phyloP scores from a whole-genome alignment of 2,888 invertebrate genomes.

The Euproctis similis region DNA sequence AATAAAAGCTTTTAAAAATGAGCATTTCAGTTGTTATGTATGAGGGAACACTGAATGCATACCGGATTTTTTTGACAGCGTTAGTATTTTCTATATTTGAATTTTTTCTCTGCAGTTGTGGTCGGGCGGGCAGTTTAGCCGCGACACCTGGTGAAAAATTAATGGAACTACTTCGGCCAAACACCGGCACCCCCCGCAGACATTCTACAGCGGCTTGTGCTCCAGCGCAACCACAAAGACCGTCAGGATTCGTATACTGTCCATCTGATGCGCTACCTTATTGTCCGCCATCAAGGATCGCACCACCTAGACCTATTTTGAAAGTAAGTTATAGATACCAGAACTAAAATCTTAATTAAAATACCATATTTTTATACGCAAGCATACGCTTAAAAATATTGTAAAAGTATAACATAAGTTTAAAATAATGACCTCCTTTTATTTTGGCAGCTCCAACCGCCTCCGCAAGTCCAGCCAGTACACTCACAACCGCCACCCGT shows the following conservation, averaged over 20 bases:
- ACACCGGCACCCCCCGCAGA: slow-evolving; percentile 58
- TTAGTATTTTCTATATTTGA: too few relatives aligned
- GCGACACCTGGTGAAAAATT: slow-evolving; percentile 71
- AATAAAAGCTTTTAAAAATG: too few relatives aligned
- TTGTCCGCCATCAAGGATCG: slow-evolving; percentile 65
- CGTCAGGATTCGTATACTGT: slow-evolving; percentile 64
- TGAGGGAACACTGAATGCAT: too few relatives aligned
- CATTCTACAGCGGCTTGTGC: slow-evolving; percentile 62
- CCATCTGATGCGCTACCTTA: slow-evolving; percentile 71
- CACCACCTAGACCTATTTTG: slow-evolving; percentile 43
- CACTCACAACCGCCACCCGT: slow-evolving; percentile 57
- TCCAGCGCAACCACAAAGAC: slow-evolving; percentile 39
- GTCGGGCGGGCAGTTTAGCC: slow-evolving; percentile 68
- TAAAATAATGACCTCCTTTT: too few relatives aligned
- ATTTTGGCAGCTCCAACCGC: slow-evolving; percentile 41
- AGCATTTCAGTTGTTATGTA: too few relatives aligned
- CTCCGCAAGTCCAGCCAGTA: slow-evolving; percentile 50
- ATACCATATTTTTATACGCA: not conserved
- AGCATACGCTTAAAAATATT: too few relatives aligned
- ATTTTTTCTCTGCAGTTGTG: slow-evolving; percentile 43
- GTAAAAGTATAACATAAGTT: not conserved
- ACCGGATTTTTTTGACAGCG: too few relatives aligned
- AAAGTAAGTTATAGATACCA: slow-evolving; percentile 22
- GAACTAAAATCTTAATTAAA: not conserved
- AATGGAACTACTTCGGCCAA: slow-evolving; percentile 70